Conservation (phyloP, 1,140 invertebrate genomes). For the Arion vulgaris region DNA sequence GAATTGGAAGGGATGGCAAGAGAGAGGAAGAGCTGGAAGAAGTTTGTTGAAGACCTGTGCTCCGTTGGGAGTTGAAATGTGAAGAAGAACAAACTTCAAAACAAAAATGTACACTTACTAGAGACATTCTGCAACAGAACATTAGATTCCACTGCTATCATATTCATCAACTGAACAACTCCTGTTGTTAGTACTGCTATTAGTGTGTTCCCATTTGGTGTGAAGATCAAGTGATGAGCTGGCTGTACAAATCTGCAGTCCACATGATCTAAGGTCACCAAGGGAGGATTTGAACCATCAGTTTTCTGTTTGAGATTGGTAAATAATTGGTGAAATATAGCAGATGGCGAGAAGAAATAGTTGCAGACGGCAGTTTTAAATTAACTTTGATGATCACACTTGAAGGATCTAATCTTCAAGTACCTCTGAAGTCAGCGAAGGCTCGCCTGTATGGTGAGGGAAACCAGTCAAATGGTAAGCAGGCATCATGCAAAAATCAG, state of each 20-base stretch:
- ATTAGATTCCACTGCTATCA: not conserved
- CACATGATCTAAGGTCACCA: conserved; percentile 7
- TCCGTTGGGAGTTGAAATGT: too few relatives aligned
- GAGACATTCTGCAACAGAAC: not conserved
- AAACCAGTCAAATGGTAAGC: too few relatives aligned
- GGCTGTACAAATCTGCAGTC: conserved; percentile 1
- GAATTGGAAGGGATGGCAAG: too few relatives aligned
- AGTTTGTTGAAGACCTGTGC: too few relatives aligned
- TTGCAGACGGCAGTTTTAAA: not conserved
- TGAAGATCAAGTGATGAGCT: conserved; percentile 25
- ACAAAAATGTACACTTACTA: conserved; percentile 13
- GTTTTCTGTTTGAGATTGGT: not conserved
- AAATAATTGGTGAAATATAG: not conserved
- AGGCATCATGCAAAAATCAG: too few relatives aligned
- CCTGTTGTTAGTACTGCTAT: conserved; percentile 13
- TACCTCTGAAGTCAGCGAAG: too few relatives aligned
- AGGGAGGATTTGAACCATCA: not conserved
- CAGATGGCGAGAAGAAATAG: not conserved
- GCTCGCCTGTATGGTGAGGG: too few relatives aligned
- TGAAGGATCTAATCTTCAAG: too few relatives aligned
- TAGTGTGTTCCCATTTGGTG: conserved; percentile 6
- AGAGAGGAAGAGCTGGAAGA: too few relatives aligned
- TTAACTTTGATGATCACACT: too few relatives aligned
- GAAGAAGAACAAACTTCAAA: too few relatives aligned
- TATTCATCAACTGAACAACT: not conserved